Evolutionary conservation across 1,140 invertebrate genomes (phyloP).

Genomic region (Bombus superbus): DNA sequence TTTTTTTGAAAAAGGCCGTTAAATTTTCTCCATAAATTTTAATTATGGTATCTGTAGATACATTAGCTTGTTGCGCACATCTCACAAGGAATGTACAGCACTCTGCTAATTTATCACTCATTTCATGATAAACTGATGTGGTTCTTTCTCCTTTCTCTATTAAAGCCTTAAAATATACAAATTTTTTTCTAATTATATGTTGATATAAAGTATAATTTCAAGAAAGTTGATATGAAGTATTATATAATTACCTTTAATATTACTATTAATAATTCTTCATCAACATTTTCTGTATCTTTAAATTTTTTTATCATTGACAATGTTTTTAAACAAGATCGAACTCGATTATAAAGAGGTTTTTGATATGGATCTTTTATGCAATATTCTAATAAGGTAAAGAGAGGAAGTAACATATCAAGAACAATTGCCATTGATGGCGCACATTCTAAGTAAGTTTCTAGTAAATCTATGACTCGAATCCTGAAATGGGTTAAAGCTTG

Average conservation of each 20-base stretch:
- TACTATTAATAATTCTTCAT: conserved; percentile 84
- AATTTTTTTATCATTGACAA: conserved; percentile 86
- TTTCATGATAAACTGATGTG: conserved; percentile 86
- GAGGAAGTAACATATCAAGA: conserved; percentile 86
- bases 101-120: conserved; percentile 86
- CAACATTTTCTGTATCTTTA: conserved; percentile 83
- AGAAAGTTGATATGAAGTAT: conserved; percentile 3
- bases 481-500: conserved; percentile 88
- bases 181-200: neutral
- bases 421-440: conserved; percentile 86
- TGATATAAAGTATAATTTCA: conserved; percentile 11
- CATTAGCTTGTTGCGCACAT: conserved; percentile 82
- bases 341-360: conserved; percentile 85
- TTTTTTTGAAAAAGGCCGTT: conserved; percentile 84
- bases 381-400: conserved; percentile 87
- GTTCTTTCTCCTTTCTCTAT: conserved; percentile 86
- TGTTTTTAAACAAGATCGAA: conserved; percentile 85
- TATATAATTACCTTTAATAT: conserved; percentile 72
- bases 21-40: conserved; percentile 83
- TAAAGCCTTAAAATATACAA: conserved; percentile 80
- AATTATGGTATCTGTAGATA: conserved; percentile 76
- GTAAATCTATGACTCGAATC: conserved; percentile 87
- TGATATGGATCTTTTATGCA: conserved; percentile 87
- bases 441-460: conserved; percentile 88
- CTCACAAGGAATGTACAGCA: conserved; percentile 87